Percentiles rank a stretch among this genome's conserved stretches.
Evolutionary conservation across 92 coral and sea anemone species (phyloP).

Genomic region (Umimayanthus chanpuru): DNA sequence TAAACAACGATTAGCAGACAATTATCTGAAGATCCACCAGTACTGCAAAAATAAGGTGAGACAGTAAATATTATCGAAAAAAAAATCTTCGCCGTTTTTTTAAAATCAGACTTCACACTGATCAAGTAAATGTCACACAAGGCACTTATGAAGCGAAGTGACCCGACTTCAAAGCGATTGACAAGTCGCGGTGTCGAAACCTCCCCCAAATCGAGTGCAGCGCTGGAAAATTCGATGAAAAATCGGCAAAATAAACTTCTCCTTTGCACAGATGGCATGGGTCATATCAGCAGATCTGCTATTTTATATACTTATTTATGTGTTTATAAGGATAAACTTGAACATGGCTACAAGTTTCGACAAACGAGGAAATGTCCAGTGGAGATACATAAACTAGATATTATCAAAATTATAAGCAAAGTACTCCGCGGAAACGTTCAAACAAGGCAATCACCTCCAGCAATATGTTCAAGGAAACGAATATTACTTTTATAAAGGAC

Average conservation of each 20-base stretch:
- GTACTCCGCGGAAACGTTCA: slow-evolving; percentile 5
- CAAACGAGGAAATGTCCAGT: slow-evolving; percentile 16
- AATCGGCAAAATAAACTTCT: not conserved
- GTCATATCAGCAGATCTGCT: slow-evolving; percentile 26
- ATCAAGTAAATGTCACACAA: not conserved
- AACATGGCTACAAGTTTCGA: not conserved
- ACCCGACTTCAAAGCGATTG: not conserved
- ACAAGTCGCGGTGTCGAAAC: not conserved
- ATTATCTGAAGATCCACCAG: not conserved
- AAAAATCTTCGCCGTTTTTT: not conserved
- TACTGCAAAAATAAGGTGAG: not conserved
- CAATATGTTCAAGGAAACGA: slow-evolving; percentile 3
- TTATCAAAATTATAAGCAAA: slow-evolving; percentile 3
- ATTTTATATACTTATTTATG: not conserved
- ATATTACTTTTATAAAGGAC: not conserved
- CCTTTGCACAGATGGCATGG: slow-evolving; percentile 1
- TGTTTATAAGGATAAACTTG: not conserved
- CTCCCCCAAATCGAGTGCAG: not conserved
- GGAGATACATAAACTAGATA: not conserved
- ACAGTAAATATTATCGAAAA: not conserved
- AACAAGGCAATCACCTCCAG: not conserved
- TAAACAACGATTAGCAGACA: not conserved
- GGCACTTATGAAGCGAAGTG: not conserved
- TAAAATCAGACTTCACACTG: not conserved
- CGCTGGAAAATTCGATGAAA: not conserved